Evolutionary conservation across 2,113 vertebrate species (phyloP).

Genomic region (Hyperopisus bebe): DNA sequence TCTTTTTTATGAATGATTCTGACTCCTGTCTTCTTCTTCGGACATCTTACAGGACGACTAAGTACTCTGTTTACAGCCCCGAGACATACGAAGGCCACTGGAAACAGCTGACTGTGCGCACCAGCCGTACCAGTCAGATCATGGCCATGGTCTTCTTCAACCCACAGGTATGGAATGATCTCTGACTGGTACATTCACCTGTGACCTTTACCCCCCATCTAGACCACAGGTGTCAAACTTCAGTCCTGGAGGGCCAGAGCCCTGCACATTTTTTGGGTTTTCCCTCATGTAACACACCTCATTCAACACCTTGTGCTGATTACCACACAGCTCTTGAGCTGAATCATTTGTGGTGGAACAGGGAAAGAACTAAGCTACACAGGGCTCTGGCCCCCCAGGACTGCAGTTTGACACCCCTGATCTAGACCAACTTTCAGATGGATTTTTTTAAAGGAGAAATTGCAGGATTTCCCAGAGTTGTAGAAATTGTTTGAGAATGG

Average conservation of each 20-base stretch:
- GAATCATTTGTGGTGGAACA: too few species aligned
- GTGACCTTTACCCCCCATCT: background rate
- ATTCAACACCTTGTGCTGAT: too few species aligned
- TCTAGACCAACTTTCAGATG: background rate
- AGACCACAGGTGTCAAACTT: too few species aligned
- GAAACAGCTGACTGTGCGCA: conserved; percentile 91
- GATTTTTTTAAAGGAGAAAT: background rate
- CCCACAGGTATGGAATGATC: conserved; percentile 70
- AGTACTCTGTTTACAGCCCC: conserved; percentile 81
- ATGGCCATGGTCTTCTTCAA: conserved; percentile 92
- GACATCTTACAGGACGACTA: conserved; percentile 65
- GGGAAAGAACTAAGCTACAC: too few species aligned
- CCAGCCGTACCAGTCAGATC: conserved; percentile 69
- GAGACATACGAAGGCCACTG: conserved; percentile 91
- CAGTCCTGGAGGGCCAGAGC: too few species aligned
- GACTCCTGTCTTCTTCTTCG: background rate
- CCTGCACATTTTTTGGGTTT: too few species aligned
- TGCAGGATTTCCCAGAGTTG: background rate
- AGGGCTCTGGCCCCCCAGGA: too few species aligned
- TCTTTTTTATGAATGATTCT: background rate
- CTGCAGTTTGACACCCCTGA: too few species aligned
- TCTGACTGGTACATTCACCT: background rate
- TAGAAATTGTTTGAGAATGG: background rate
- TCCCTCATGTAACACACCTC: too few species aligned
- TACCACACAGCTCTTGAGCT: too few species aligned